These are phyloP conservation scores for Rhorus exstirpatorius DNA, from an alignment of 2,888 invertebrate genomes.

Conservation along the genomic window DNA sequence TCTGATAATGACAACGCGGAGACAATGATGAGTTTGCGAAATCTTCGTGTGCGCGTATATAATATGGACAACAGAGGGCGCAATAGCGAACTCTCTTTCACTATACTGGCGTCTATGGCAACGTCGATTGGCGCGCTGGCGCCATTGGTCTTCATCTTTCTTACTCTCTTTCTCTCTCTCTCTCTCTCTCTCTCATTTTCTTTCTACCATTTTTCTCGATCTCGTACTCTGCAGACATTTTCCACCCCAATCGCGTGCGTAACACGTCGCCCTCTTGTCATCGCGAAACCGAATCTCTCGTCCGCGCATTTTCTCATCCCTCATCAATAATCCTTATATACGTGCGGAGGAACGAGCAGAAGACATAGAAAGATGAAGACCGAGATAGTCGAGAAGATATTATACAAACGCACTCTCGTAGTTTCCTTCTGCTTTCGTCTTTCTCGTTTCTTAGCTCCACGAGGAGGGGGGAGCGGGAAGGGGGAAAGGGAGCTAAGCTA, in stretches of 20 bases:
- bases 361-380: background rate
- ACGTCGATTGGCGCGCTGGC: conserved; percentile 78
- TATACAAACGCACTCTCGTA: background rate
- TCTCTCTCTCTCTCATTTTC: conserved; percentile 31
- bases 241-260: conserved; percentile 45
- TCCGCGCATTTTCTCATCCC: conserved; percentile 71
- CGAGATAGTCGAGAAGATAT: background rate
- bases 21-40: conserved; percentile 32
- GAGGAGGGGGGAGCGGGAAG: too few relatives aligned
- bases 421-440: background rate
- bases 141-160: conserved; percentile 73
- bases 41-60: conserved; percentile 10
- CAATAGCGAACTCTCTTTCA: conserved; percentile 37
- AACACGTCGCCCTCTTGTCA: conserved; percentile 70
- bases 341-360: background rate
- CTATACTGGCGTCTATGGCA: conserved; percentile 75
- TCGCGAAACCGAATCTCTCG: conserved; percentile 73
- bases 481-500: too few relatives aligned
- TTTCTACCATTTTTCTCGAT: conserved; percentile 44
- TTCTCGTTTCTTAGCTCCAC: background rate
- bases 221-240: conserved; percentile 47
- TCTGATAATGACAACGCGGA: conserved; percentile 30
- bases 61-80: conserved; percentile 39
- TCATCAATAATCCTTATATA: background rate
- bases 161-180: conserved; percentile 61